Percentiles rank a stretch among this genome's conserved stretches.
Evolutionary conservation across 2,797 vertebrate species (phyloP).

Genomic region (Phoeniculus purpureus): DNA sequence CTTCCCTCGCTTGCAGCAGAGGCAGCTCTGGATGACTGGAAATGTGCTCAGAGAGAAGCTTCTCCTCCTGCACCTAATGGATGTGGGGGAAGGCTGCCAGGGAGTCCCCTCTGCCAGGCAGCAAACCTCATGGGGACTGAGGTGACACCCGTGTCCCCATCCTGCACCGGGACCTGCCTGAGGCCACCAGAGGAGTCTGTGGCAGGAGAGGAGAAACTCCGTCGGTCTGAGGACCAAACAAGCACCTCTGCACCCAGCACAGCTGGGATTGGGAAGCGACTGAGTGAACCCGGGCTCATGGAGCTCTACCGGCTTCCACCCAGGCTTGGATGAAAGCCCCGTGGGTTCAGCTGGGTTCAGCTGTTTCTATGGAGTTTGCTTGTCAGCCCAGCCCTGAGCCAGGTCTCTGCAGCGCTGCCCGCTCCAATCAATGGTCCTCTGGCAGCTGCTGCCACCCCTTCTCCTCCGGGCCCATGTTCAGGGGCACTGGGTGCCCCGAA

Average conservation of each 20-base stretch:
- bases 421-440: not conserved
- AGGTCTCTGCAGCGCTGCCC: not conserved
- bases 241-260: not conserved
- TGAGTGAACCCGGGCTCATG: not conserved
- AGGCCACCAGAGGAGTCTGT: fast-evolving
- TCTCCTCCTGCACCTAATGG: not conserved
- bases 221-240: not conserved
- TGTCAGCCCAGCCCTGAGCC: not conserved
- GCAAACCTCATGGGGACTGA: fast-evolving
- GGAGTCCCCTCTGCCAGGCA: not conserved
- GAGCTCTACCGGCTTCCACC: not conserved
- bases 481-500: not conserved
- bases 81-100: fast-evolving
- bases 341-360: not conserved
- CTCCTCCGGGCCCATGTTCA: not conserved
- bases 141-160: not conserved
- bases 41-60: not conserved
- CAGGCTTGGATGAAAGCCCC: not conserved
- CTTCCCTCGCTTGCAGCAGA: not conserved
- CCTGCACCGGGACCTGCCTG: not conserved
- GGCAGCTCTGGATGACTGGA: not conserved
- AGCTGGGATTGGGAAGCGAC: not conserved
- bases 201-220: not conserved
- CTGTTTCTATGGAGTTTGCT: not conserved
- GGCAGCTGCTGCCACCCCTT: not conserved